A percentile compares a stretch with the other conserved stretches of the same genome.
Evolutionary conservation across 2,888 invertebrate genomes (phyloP).

Genomic region (Caenorhabditis sinica): DNA sequence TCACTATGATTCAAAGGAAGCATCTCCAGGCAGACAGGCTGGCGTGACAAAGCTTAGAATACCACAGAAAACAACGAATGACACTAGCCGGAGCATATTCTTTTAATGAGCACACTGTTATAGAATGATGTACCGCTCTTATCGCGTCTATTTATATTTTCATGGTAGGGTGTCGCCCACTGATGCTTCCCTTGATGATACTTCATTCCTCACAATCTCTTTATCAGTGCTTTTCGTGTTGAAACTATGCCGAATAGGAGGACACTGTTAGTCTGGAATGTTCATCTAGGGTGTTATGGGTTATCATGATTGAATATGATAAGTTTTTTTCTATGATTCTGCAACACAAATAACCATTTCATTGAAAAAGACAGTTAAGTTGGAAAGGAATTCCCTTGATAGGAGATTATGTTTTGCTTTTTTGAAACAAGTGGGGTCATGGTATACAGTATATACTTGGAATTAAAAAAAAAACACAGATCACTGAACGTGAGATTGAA

Average conservation of each 20-base stretch:
- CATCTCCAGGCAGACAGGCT: constrained; percentile 37
- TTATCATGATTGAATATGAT: constrained; percentile 41
- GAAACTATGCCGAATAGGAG: constrained; percentile 1
- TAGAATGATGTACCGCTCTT: constrained; percentile 44
- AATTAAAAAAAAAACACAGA: background rate
- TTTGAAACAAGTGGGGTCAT: background rate
- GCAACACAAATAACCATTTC: constrained; percentile 19
- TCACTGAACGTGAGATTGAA: background rate
- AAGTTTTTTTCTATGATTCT: constrained; percentile 1
- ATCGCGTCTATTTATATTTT: constrained; percentile 48
- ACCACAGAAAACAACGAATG: background rate
- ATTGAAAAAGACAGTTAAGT: constrained; percentile 25
- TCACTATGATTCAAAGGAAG: constrained; percentile 35
- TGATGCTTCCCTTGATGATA: constrained; percentile 11
- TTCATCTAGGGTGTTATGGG: constrained; percentile 32
- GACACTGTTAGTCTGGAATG: constrained; percentile 37
- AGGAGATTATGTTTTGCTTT: background rate
- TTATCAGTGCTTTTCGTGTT: constrained; percentile 41
- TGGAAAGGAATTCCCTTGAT: constrained; percentile 2
- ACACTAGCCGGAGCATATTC: constrained; percentile 43
- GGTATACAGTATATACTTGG: background rate
- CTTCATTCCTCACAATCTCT: constrained; percentile 20
- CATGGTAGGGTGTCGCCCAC: constrained; percentile 34
- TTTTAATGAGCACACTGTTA: background rate
- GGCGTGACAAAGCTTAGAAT: background rate